Evolutionary conservation across 1,140 invertebrate genomes (phyloP).

Genomic region (Lasaia peninsularis): DNA sequence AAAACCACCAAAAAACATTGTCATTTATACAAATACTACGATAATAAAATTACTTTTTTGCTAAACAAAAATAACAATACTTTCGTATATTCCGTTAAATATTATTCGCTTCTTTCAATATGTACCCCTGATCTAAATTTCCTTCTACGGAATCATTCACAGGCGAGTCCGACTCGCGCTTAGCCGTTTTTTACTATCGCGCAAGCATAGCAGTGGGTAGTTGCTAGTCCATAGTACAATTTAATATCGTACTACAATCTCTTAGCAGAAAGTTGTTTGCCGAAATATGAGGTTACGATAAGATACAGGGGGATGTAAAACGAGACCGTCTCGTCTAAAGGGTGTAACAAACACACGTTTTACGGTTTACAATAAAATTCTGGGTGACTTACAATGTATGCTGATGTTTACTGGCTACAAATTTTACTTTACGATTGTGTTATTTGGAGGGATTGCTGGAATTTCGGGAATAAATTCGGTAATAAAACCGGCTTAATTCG

Average conservation of each 20-base stretch:
- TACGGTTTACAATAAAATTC: slow-evolving; percentile 22
- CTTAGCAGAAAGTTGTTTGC: slow-evolving; percentile 3
- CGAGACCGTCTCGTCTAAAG: slow-evolving; percentile 7
- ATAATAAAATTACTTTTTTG: too few relatives aligned
- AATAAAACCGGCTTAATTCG: slow-evolving; percentile 12
- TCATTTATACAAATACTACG: too few relatives aligned
- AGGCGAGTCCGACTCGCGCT: too few relatives aligned
- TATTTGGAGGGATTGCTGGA: slow-evolving; percentile 19
- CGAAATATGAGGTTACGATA: slow-evolving; percentile 13
- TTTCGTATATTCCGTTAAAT: too few relatives aligned
- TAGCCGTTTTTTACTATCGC: too few relatives aligned
- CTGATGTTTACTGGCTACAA: slow-evolving; percentile 17
- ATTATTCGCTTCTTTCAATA: too few relatives aligned
- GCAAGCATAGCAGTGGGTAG: too few relatives aligned
- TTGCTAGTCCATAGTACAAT: background rate
- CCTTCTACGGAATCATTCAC: too few relatives aligned
- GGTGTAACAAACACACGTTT: slow-evolving; percentile 17
- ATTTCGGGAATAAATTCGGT: slow-evolving; percentile 14
- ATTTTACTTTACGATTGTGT: slow-evolving; percentile 23
- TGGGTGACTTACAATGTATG: slow-evolving; percentile 21
- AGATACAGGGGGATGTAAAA: slow-evolving; percentile 6
- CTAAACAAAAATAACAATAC: too few relatives aligned
- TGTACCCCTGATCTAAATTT: too few relatives aligned
- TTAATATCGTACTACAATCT: slow-evolving; percentile 11
- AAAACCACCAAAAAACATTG: too few relatives aligned